Conservation (phyloP, 2,113 vertebrate genomes). For the Calonectris borealis region DNA sequence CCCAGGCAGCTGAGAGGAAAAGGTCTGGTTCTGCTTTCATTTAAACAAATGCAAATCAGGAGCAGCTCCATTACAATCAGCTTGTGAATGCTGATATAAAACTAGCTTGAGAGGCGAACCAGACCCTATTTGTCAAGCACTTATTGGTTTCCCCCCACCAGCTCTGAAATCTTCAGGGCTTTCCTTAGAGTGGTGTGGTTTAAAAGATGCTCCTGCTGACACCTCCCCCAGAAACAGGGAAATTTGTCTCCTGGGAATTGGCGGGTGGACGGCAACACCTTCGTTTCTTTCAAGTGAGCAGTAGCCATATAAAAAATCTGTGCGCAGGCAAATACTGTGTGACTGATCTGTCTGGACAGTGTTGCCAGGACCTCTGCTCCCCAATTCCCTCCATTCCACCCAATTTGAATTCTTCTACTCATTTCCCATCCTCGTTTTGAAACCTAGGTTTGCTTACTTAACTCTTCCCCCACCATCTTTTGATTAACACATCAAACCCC, state of each 20-base stretch:
- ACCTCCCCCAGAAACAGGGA: not conserved
- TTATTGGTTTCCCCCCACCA: not conserved
- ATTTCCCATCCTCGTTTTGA: not conserved
- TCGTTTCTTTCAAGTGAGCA: not conserved
- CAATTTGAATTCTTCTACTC: not conserved
- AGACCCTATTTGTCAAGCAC: not conserved
- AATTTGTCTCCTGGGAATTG: not conserved
- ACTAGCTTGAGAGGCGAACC: not conserved
- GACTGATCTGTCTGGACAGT: not conserved
- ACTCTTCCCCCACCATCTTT: not conserved
- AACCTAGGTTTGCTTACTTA: not conserved
- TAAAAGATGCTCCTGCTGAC: not conserved
- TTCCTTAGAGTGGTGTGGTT: not conserved
- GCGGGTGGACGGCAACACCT: not conserved
- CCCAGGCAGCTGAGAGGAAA: not conserved
- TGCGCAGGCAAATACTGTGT: not conserved
- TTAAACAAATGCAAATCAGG: not conserved
- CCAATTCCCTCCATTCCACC: not conserved
- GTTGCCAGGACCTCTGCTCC: not conserved
- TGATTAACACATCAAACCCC: not conserved
- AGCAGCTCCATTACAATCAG: not conserved
- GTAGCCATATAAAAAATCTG: not conserved
- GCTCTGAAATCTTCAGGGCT: not conserved
- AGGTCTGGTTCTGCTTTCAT: not conserved
- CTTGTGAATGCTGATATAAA: not conserved